Conservation (phyloP, 2,113 vertebrate species). For the Centropristis striata region DNA sequence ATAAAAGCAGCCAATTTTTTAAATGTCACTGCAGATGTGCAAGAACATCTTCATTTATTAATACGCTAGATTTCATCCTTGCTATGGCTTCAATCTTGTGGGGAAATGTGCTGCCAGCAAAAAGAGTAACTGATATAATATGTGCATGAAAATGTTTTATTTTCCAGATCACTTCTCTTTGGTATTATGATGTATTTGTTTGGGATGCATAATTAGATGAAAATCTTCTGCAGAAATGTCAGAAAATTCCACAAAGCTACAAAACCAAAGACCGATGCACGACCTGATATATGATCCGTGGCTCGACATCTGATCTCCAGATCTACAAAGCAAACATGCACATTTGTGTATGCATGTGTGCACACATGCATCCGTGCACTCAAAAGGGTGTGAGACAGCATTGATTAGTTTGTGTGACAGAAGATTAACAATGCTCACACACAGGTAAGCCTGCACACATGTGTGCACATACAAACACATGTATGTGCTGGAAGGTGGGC, state of each 20-base stretch:
- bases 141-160: conserved; percentile 26
- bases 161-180: conserved; percentile 30
- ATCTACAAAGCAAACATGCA: conserved; percentile 53
- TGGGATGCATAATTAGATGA: conserved; percentile 28
- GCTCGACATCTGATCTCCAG: conserved; percentile 48
- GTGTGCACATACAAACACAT: conserved; percentile 35
- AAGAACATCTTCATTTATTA: not conserved
- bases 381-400: conserved; percentile 14
- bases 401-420: conserved; percentile 35
- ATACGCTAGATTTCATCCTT: conserved; percentile 11
- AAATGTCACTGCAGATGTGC: not conserved
- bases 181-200: conserved; percentile 32
- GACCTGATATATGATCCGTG: conserved; percentile 42
- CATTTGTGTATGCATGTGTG: conserved; percentile 17
- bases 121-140: conserved; percentile 15
- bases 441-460: conserved; percentile 34
- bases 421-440: conserved; percentile 44
- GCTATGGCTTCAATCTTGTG: conserved; percentile 14
- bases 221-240: conserved; percentile 11
- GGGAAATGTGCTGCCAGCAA: conserved; percentile 10
- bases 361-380: conserved; percentile 16
- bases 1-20: not conserved
- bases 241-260: conserved; percentile 13
- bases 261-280: conserved; percentile 9
- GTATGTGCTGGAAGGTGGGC: conserved; percentile 44